Evolutionary conservation across 2,797 vertebrate species (phyloP).

Genomic region (Anas capensis): DNA sequence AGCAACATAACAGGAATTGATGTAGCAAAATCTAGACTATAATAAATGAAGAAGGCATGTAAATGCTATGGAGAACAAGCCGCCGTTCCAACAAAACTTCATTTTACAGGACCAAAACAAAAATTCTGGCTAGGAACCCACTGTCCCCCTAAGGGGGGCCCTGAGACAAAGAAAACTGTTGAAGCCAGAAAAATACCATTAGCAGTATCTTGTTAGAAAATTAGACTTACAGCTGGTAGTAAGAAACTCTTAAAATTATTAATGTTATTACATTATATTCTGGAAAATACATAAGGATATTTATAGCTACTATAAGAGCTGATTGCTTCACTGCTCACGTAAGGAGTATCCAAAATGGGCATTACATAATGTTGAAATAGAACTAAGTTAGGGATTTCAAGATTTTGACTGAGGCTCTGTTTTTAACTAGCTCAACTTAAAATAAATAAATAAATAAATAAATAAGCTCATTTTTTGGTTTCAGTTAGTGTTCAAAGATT

Average conservation of each 20-base stretch:
- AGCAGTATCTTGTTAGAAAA: slow-evolving; percentile 32
- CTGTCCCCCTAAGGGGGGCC: neutral
- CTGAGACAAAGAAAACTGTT: neutral
- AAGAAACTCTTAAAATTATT: neutral
- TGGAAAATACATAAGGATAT: neutral
- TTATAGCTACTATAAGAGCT: neutral
- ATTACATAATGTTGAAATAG: neutral
- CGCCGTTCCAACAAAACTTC: neutral
- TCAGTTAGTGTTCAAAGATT: neutral
- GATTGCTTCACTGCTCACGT: neutral
- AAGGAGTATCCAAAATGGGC: neutral
- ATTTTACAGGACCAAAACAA: neutral
- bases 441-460: too few relatives aligned
- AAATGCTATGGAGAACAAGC: neutral
- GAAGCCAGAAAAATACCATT: slow-evolving; percentile 4
- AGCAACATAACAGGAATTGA: neutral
- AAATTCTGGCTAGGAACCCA: slow-evolving; percentile 1
- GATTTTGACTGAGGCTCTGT: neutral
- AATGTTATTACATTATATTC: slow-evolving; percentile 10
- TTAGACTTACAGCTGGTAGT: slow-evolving; percentile 15
- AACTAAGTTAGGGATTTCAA: neutral
- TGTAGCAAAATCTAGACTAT: neutral
- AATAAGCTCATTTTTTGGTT: neutral
- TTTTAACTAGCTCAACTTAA: neutral
- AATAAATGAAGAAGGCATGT: neutral